These are phyloP conservation scores for Andrena haemorrhoa DNA, from an alignment of 2,888 invertebrate genomes.

Conservation along the genomic window DNA sequence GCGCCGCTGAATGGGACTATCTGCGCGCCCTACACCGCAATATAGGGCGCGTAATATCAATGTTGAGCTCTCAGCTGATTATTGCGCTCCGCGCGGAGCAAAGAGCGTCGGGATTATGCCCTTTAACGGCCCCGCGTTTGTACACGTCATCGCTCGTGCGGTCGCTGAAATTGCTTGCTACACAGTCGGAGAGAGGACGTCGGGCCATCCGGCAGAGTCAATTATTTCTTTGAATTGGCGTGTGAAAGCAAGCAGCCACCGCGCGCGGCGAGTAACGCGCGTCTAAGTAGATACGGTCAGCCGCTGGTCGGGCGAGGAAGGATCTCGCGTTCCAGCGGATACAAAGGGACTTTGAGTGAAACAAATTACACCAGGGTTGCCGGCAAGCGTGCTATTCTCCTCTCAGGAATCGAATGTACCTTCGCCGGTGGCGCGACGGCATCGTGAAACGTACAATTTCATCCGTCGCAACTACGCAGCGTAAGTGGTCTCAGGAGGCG, in stretches of 20 bases:
- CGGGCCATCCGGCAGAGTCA: neutral
- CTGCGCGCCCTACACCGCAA: conserved; percentile 54
- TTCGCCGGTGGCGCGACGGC: neutral
- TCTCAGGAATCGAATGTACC: neutral
- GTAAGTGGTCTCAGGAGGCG: conserved; percentile 65
- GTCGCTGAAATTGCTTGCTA: conserved; percentile 14
- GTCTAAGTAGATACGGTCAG: conserved; percentile 8
- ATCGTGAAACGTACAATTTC: conserved; percentile 41
- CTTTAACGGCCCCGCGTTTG: conserved; percentile 37
- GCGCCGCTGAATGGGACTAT: conserved; percentile 66
- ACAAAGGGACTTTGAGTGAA: neutral
- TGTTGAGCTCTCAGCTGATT: conserved; percentile 62
- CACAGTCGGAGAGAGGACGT: no score
- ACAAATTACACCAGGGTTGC: neutral
- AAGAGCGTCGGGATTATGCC: conserved; percentile 47
- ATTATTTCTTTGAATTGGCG: neutral
- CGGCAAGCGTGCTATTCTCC: neutral
- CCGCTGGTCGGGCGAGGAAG: neutral
- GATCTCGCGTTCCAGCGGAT: neutral
- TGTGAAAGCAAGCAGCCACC: neutral
- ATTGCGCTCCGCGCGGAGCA: conserved; percentile 56
- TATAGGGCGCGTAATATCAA: conserved; percentile 62
- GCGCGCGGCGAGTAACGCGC: no score
- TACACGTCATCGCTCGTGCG: conserved; percentile 7
- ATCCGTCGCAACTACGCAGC: conserved; percentile 28